phyloP scores from a whole-genome alignment of 2,797 vertebrate species.

The Euthynnus affinis region DNA sequence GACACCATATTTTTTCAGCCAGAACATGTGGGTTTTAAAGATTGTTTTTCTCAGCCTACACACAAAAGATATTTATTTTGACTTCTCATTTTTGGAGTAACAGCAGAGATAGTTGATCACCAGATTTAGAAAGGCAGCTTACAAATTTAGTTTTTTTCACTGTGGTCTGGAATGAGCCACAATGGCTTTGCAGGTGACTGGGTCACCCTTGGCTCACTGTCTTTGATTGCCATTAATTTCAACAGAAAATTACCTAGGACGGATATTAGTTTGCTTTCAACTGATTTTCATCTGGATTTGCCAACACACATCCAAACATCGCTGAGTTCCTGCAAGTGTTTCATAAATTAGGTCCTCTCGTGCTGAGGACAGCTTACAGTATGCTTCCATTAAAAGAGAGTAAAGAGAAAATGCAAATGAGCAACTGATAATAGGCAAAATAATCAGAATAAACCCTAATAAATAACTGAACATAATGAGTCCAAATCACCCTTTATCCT shows the following conservation, averaged over 20 bases:
- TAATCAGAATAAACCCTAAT: not conserved
- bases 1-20: constrained; percentile 69
- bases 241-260: not conserved
- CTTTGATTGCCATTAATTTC: not conserved
- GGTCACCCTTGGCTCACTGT: constrained; percentile 13
- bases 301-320: not conserved
- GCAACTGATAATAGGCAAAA: not conserved
- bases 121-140: constrained; percentile 39
- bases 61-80: constrained; percentile 55
- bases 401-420: not conserved
- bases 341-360: not conserved
- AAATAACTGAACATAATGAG: not conserved
- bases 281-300: not conserved
- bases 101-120: constrained; percentile 57
- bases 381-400: not conserved
- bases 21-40: constrained; percentile 68
- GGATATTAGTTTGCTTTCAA: not conserved
- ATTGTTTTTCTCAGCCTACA: constrained; percentile 53
- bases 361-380: not conserved
- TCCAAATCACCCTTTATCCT: constrained; percentile 1
- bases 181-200: constrained; percentile 6
- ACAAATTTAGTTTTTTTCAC: constrained; percentile 45
- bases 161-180: constrained; percentile 43
- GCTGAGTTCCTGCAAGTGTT: not conserved
- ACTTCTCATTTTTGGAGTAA: constrained; percentile 58